Evolutionary conservation across 2,888 invertebrate genomes (phyloP).

Genomic region (Cephalotes varians): DNA sequence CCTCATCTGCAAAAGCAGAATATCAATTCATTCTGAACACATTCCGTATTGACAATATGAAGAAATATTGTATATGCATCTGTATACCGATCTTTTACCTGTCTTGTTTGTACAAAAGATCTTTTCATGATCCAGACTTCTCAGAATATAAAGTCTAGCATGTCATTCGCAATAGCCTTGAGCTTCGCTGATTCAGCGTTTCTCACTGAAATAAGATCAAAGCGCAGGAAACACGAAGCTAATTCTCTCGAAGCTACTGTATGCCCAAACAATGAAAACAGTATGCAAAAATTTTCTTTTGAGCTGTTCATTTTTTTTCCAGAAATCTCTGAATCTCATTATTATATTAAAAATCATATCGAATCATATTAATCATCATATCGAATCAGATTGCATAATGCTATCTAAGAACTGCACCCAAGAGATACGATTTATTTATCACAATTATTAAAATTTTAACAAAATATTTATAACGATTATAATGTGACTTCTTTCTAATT

Average conservation of each 20-base stretch:
- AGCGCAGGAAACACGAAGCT: constrained; percentile 35
- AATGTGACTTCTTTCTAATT: not conserved
- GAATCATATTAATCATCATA: not conserved
- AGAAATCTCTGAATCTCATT: not conserved
- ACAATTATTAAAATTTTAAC: not conserved
- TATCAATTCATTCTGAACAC: not conserved
- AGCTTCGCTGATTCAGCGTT: constrained; percentile 39
- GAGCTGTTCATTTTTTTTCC: not conserved
- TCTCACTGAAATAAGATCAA: constrained; percentile 57
- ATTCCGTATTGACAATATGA: not conserved
- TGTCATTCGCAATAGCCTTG: constrained; percentile 22
- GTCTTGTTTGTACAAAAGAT: not conserved
- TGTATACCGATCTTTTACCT: not conserved
- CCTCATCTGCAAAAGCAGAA: not conserved
- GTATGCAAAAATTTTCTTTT: constrained; percentile 31
- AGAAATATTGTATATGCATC: not conserved
- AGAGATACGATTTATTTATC: not conserved
- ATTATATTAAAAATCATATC: not conserved
- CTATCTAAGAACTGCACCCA: not conserved
- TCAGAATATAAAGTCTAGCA: not conserved
- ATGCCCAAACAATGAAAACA: not conserved
- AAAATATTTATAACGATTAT: not conserved
- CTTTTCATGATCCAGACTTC: not conserved
- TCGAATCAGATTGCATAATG: not conserved
- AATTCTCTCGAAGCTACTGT: not conserved